Evolutionary conservation across 2,797 vertebrate species (phyloP).

Genomic region (Distichodus sexfasciatus): DNA sequence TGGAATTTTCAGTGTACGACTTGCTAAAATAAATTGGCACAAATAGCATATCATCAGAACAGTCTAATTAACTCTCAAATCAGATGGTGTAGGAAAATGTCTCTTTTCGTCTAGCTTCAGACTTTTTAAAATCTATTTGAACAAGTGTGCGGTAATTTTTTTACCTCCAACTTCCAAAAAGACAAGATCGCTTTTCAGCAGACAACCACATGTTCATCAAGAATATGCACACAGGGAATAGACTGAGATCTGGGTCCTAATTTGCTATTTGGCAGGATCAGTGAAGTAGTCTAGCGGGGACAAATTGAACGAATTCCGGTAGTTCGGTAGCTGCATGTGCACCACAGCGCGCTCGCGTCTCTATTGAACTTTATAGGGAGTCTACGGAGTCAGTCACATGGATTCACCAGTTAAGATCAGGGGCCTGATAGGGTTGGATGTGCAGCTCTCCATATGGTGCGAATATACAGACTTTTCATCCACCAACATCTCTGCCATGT

Average conservation of each 20-base stretch:
- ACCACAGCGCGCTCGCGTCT: constrained; percentile 54
- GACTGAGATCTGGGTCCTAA: constrained; percentile 49
- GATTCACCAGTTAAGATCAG: constrained; percentile 63
- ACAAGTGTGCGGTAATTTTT: no score
- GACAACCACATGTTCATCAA: constrained; percentile 27
- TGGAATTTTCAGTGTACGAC: constrained; percentile 14
- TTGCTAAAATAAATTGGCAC: constrained; percentile 9
- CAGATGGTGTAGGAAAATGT: constrained; percentile 5
- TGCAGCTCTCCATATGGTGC: constrained; percentile 67
- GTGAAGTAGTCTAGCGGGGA: constrained; percentile 53
- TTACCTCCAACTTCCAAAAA: neutral
- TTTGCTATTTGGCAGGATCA: constrained; percentile 56
- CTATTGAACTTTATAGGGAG: constrained; percentile 56
- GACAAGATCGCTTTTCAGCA: constrained; percentile 6
- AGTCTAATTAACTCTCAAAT: neutral
- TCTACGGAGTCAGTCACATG: constrained; percentile 57
- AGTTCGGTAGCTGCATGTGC: constrained; percentile 39
- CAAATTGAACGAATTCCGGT: constrained; percentile 65
- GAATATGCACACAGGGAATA: constrained; percentile 55
- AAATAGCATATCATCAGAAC: neutral
- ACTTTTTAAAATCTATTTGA: neutral
- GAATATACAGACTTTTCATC: constrained; percentile 67
- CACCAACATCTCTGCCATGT: constrained; percentile 54
- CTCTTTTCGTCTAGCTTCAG: neutral
- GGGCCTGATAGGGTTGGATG: constrained; percentile 60